Conservation (phyloP, 1,140 invertebrate genomes). For the Lethocerus indicus region DNA sequence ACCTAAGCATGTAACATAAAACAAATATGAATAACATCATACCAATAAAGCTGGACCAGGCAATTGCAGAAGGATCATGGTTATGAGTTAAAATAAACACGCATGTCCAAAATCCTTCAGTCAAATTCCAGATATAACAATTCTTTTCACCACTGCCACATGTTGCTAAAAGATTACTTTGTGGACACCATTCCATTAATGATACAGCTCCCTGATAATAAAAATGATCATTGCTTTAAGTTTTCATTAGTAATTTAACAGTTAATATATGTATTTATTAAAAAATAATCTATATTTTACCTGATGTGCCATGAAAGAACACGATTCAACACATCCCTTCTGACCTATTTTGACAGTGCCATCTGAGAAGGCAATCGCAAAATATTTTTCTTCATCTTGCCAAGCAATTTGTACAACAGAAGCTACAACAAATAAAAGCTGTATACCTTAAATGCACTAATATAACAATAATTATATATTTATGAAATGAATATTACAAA, state of each 20-base stretch:
- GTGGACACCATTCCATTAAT: slow-evolving; percentile 33
- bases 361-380: slow-evolving; percentile 36
- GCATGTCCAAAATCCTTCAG: slow-evolving; percentile 23
- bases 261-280: neutral
- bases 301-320: slow-evolving; percentile 30
- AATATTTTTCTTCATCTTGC: slow-evolving; percentile 33
- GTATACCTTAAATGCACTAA: neutral
- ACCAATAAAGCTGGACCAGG: slow-evolving; percentile 31
- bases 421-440: slow-evolving; percentile 24
- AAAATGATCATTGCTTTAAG: neutral
- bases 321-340: slow-evolving; percentile 23
- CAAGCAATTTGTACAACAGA: slow-evolving; percentile 35
- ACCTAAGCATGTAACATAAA: neutral
- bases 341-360: slow-evolving; percentile 33
- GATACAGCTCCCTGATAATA: neutral
- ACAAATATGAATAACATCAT: neutral
- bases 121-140: slow-evolving; percentile 31
- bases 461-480: neutral
- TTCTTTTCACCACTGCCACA: slow-evolving; percentile 26
- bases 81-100: slow-evolving; percentile 24
- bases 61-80: slow-evolving; percentile 25
- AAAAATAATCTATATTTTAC: slow-evolving; percentile 18
- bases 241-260: neutral
- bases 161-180: slow-evolving; percentile 31
- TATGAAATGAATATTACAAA: slow-evolving; percentile 1